Percentiles rank a stretch among this genome's conserved stretches.
Conservation (phyloP, 2,888 invertebrate species). For the Mesorhabditis spiculigera region DNA sequence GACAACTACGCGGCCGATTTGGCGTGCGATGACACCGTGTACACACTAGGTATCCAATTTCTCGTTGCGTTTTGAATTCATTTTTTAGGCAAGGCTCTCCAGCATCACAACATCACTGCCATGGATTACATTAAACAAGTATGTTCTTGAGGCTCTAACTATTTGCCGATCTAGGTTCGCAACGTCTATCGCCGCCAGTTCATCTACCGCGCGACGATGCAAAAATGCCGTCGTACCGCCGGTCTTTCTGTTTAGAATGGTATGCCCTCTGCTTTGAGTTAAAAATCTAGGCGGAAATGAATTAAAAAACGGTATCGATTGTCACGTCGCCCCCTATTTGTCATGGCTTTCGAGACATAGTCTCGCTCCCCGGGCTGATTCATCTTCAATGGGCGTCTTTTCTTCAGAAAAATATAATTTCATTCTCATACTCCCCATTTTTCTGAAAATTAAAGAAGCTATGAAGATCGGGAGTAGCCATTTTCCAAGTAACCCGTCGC, state of each 20-base stretch:
- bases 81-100: conserved; percentile 8
- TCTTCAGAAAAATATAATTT: too few relatives aligned
- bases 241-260: conserved; percentile 68
- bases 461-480: too few relatives aligned
- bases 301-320: too few relatives aligned
- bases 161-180: conserved; percentile 67
- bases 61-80: not conserved
- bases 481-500: too few relatives aligned
- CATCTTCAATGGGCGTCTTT: too few relatives aligned
- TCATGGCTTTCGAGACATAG: too few relatives aligned
- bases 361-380: too few relatives aligned
- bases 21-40: conserved; percentile 95
- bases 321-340: too few relatives aligned
- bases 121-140: not conserved
- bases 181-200: conserved; percentile 92
- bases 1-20: conserved; percentile 74
- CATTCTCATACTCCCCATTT: too few relatives aligned
- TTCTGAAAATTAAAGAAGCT: too few relatives aligned
- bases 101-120: not conserved
- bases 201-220: conserved; percentile 88
- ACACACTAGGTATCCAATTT: conserved; percentile 80
- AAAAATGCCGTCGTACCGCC: conserved; percentile 91
- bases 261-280: too few relatives aligned
- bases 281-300: too few relatives aligned
- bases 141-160: not conserved